phyloP scores from a whole-genome alignment of 1,140 invertebrate genomes.

The Rhopalosiphum padi region DNA sequence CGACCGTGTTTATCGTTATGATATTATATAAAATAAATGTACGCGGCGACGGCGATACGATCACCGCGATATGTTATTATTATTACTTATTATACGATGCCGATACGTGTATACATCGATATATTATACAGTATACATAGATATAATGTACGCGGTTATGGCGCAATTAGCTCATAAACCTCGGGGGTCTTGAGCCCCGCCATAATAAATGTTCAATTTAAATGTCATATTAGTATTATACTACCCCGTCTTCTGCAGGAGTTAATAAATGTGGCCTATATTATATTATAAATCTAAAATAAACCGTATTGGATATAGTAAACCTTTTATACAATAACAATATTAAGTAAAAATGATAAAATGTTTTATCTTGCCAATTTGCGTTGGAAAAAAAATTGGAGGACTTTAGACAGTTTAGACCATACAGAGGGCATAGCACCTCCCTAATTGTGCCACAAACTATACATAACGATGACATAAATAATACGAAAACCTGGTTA shows the following conservation, averaged over 20 bases:
- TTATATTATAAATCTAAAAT: not conserved
- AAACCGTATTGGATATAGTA: not conserved
- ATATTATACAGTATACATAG: no score
- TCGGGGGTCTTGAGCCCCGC: no score
- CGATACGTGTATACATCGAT: not conserved
- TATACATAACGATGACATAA: not conserved
- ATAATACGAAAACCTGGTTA: not conserved
- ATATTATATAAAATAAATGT: not conserved
- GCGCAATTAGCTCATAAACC: not conserved
- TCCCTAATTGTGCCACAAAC: not conserved
- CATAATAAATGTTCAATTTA: not conserved
- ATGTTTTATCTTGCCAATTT: no score
- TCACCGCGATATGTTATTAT: not conserved
- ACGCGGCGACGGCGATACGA: not conserved
- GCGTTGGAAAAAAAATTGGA: no score
- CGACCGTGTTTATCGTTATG: not conserved
- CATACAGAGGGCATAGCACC: no score
- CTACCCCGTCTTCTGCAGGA: not conserved
- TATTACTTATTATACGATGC: not conserved
- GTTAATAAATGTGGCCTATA: not conserved
- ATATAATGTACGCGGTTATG: no score
- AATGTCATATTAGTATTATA: not conserved
- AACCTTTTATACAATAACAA: not conserved
- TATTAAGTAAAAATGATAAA: not conserved
- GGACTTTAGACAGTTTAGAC: no score